Evolutionary conservation across 1,140 invertebrate genomes (phyloP).

Genomic region (Helicoverpa zea): DNA sequence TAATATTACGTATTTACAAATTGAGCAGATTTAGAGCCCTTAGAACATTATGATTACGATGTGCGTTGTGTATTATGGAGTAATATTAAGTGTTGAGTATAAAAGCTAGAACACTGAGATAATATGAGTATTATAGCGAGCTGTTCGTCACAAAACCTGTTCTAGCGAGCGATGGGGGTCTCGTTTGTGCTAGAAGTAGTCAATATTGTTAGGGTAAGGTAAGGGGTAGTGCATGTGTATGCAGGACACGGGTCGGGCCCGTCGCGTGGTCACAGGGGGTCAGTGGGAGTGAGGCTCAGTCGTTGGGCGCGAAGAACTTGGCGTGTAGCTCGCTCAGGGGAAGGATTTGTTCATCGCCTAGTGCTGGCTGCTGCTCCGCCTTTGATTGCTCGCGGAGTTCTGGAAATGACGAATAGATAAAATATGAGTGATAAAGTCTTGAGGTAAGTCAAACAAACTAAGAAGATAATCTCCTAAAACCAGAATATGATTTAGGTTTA

Average conservation of each 20-base stretch:
- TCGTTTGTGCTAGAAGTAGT: not conserved
- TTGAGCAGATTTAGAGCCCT: slow-evolving; percentile 30
- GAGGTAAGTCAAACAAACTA: too few relatives aligned
- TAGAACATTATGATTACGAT: too few relatives aligned
- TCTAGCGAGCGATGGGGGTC: not conserved
- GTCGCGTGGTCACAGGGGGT: not conserved
- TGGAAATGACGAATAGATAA: slow-evolving; percentile 50
- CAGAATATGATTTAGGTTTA: too few relatives aligned
- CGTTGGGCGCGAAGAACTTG: slow-evolving; percentile 68
- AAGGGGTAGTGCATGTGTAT: not conserved
- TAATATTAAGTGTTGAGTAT: slow-evolving; percentile 1
- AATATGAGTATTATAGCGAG: slow-evolving; percentile 33
- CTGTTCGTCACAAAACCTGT: slow-evolving; percentile 4
- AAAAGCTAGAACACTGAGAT: slow-evolving; percentile 13
- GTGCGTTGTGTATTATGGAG: not conserved
- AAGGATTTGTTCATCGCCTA: slow-evolving; percentile 78
- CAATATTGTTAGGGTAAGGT: not conserved
- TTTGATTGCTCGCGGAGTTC: slow-evolving; percentile 81
- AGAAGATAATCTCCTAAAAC: too few relatives aligned
- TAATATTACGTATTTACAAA: slow-evolving; percentile 40
- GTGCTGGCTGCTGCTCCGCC: slow-evolving; percentile 79
- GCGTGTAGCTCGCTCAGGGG: slow-evolving; percentile 75
- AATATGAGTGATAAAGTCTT: too few relatives aligned
- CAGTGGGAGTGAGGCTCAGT: slow-evolving; percentile 54
- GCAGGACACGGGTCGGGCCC: not conserved